Evolutionary conservation across 2,797 vertebrate genomes (phyloP).

Genomic region (Rhodeus uyekii): DNA sequence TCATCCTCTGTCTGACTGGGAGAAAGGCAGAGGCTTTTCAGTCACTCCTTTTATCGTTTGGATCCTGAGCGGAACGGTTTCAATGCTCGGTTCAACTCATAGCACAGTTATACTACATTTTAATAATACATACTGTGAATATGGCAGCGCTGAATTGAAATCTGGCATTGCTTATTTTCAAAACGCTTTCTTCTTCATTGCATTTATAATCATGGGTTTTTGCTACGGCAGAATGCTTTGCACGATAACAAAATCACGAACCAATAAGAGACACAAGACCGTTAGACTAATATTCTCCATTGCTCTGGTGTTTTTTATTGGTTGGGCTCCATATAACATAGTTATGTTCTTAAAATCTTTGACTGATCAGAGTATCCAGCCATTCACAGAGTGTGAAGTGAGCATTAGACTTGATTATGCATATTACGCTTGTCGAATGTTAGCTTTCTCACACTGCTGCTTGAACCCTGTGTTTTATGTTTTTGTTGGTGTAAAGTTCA

Average conservation of each 20-base stretch:
- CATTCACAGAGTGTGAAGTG: constrained; percentile 64
- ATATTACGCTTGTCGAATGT: constrained; percentile 74
- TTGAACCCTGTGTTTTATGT: constrained; percentile 92
- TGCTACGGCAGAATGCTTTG: constrained; percentile 84
- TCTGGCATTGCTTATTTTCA: constrained; percentile 71
- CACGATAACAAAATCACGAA: constrained; percentile 75
- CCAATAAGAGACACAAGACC: constrained; percentile 80
- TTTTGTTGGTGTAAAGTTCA: constrained; percentile 89
- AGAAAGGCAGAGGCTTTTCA: constrained; percentile 55
- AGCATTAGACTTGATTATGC: constrained; percentile 69
- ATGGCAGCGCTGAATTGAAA: constrained; percentile 57
- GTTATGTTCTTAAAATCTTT: constrained; percentile 79
- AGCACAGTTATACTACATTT: constrained; percentile 56
- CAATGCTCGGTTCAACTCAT: constrained; percentile 77
- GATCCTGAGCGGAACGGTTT: constrained; percentile 76
- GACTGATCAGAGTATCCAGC: neutral
- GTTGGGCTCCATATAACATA: constrained; percentile 92
- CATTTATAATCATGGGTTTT: constrained; percentile 80
- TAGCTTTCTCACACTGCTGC: constrained; percentile 92
- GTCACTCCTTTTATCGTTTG: constrained; percentile 74
- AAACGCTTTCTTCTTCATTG: constrained; percentile 81
- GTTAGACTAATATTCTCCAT: constrained; percentile 86
- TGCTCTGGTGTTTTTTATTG: constrained; percentile 84
- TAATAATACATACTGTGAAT: constrained; percentile 69
- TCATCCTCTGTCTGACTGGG: constrained; percentile 76